These are phyloP conservation scores for Notolepis coatsorum DNA, from an alignment of 2,797 vertebrate species.

Conservation along the genomic window DNA sequence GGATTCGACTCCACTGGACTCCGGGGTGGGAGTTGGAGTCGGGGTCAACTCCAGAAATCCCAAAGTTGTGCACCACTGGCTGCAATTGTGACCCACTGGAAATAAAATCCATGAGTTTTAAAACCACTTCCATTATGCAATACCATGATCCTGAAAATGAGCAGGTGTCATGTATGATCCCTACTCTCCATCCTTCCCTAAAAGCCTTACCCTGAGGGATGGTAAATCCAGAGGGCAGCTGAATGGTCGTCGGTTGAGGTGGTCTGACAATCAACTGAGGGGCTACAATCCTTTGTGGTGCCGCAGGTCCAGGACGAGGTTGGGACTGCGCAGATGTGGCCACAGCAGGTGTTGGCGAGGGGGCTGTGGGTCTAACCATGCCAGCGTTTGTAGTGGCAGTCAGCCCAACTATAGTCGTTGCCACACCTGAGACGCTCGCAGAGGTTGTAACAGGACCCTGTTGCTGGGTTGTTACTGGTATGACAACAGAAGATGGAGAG, in stretches of 20 bases:
- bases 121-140: no score
- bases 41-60: no score
- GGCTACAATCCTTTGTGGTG: constrained; percentile 83
- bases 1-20: no score
- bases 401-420: constrained; percentile 66
- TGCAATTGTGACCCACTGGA: no score
- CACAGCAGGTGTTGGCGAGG: constrained; percentile 61
- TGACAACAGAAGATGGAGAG: constrained; percentile 53
- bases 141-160: no score
- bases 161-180: not conserved
- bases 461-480: constrained; percentile 59
- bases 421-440: constrained; percentile 45
- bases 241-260: constrained; percentile 88
- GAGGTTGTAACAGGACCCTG: constrained; percentile 55
- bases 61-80: no score
- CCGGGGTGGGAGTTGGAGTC: no score
- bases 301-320: constrained; percentile 76
- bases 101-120: no score
- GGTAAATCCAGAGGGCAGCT: constrained; percentile 90
- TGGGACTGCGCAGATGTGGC: constrained; percentile 70
- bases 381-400: constrained; percentile 60
- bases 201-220: constrained; percentile 87
- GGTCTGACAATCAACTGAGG: constrained; percentile 90
- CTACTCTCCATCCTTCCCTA: constrained; percentile 5
- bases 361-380: constrained; percentile 68